These are phyloP conservation scores for Hydropotes inermis DNA, from an alignment of 2,113 vertebrate genomes.

Conservation along the genomic window DNA sequence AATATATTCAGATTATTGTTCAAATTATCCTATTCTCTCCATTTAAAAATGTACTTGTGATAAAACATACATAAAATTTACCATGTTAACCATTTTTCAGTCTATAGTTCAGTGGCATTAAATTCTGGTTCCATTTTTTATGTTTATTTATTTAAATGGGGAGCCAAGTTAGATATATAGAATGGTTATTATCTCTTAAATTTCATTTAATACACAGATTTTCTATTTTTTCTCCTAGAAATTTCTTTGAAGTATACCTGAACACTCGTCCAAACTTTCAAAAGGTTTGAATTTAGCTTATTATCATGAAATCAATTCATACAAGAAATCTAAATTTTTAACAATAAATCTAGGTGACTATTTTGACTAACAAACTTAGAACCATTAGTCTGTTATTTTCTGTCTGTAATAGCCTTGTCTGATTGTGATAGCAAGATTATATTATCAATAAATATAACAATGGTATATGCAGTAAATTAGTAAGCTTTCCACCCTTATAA, in stretches of 20 bases:
- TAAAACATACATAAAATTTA: background rate
- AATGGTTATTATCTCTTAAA: background rate
- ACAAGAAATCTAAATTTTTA: background rate
- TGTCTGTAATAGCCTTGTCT: background rate
- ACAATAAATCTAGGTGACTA: background rate
- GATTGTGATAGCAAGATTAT: background rate
- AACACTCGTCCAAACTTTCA: background rate
- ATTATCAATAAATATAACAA: background rate
- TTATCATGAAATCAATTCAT: background rate
- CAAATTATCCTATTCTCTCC: background rate
- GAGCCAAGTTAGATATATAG: background rate
- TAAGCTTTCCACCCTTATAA: background rate
- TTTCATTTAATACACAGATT: background rate
- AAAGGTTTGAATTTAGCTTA: background rate
- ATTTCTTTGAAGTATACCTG: background rate
- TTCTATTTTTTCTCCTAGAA: background rate
- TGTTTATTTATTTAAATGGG: background rate
- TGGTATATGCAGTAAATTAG: background rate
- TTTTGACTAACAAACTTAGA: background rate
- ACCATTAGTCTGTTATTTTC: background rate
- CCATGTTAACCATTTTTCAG: background rate
- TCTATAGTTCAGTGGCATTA: background rate
- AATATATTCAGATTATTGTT: background rate
- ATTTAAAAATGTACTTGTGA: background rate
- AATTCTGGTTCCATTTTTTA: background rate